Base-by-base conservation (phyloP, 2,888 invertebrate species). In the Ectobius pallidus region DNA sequence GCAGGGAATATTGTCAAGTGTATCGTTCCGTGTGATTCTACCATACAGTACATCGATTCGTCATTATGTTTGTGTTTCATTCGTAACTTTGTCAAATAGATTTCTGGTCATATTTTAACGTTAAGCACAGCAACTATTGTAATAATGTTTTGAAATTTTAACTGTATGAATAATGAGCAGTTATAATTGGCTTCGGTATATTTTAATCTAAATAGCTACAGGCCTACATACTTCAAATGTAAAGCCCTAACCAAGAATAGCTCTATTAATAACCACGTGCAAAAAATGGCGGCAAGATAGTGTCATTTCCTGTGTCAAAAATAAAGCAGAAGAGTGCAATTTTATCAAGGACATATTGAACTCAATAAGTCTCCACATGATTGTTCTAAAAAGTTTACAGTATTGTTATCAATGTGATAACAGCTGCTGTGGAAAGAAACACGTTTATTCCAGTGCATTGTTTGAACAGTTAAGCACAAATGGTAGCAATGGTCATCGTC, bases 391-490 rank as follows among this genome's bases (percentile, higher is more conserved):
- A 22, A 22, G 7, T 22, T 14, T 22, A 25, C 25, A 52, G 20
- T 58, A 58, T 58, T 30, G 32, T 58, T 58, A 58, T 58, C 58
- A n/a, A 25, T 30, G 30, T 30, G 58, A 30, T 58, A 30, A 58
- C 58, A 58, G 58, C 58, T 34, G 34, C 7, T 30, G 58, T 25
- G 16, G 58, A 25, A n/a, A n/a, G n/a, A 18, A 58, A 30, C 27
- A 58, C 2, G 25, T 30, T 30, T 27, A 58, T 30, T 58, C 32
- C 6, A 58, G 58, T 58, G 58, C 58, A 30, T 27, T 62, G 62
- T 62, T 39, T 44, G 44, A 65, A 65, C 65, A 65, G 65, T 42
- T 65, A 65, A 65, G 65, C 46, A 44, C 65, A 65, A 65, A 65
- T 65, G 46, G 44, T 65, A 65, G 65, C 65, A 46, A 65, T 65